Conservation (phyloP, 2,888 invertebrate species). For the Timema cristinae region DNA sequence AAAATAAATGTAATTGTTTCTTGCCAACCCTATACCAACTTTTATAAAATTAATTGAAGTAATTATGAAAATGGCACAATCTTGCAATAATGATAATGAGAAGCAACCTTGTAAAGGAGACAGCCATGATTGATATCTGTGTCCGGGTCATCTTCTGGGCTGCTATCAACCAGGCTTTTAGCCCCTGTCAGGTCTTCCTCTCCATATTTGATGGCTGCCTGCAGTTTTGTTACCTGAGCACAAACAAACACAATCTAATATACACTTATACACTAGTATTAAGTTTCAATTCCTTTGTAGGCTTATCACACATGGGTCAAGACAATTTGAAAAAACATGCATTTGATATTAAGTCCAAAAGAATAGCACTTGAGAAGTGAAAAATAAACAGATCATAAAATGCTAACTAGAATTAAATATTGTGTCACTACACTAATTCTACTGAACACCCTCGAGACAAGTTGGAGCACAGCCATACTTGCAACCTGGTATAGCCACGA, state of each 20-base stretch:
- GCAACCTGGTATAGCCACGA: no score
- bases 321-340: constrained; percentile 4
- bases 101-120: constrained; percentile 77
- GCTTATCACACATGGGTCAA: not conserved
- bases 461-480: no score
- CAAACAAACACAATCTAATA: not conserved
- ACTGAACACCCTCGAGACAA: no score
- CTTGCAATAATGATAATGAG: no score
- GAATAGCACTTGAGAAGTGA: no score
- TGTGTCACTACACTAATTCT: no score
- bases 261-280: not conserved
- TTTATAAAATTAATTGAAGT: no score
- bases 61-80: no score
- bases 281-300: not conserved
- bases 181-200: constrained; percentile 91
- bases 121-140: constrained; percentile 95
- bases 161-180: constrained; percentile 85
- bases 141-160: constrained; percentile 83
- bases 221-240: constrained; percentile 68
- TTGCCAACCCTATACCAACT: no score
- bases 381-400: no score
- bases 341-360: not conserved
- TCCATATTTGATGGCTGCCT: constrained; percentile 95
- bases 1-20: no score
- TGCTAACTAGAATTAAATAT: no score